A percentile compares a stretch with the other conserved stretches of the same genome.
phyloP scores from a whole-genome alignment of 1,140 invertebrate species.

The Acromyrmex echinatior region DNA sequence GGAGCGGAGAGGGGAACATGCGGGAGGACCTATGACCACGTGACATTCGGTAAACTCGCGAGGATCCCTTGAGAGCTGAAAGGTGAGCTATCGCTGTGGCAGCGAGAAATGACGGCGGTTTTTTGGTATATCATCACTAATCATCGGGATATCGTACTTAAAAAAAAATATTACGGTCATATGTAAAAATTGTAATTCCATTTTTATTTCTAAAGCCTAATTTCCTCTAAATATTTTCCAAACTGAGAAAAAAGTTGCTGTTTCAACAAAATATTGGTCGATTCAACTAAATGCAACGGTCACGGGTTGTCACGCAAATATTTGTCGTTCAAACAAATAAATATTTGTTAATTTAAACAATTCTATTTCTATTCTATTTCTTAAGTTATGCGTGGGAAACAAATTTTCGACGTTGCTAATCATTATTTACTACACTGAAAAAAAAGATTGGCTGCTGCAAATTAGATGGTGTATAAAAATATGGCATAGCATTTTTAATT shows the following conservation, averaged over 20 bases:
- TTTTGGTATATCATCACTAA: slow-evolving; percentile 42
- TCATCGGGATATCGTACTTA: not conserved
- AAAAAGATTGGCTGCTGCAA: too few relatives aligned
- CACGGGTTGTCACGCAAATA: too few relatives aligned
- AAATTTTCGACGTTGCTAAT: too few relatives aligned
- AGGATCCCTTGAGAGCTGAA: slow-evolving; percentile 42
- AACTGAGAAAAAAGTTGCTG: too few relatives aligned
- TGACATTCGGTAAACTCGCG: slow-evolving; percentile 70
- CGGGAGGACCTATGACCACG: slow-evolving; percentile 61
- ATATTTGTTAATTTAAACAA: too few relatives aligned
- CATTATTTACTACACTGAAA: too few relatives aligned
- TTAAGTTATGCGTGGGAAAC: not conserved
- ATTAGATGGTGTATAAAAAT: too few relatives aligned
- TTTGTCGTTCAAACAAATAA: too few relatives aligned
- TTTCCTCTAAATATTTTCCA: not conserved
- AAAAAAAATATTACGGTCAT: not conserved
- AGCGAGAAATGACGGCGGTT: slow-evolving; percentile 32
- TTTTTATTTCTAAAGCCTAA: not conserved
- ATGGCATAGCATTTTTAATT: too few relatives aligned
- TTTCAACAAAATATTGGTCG: too few relatives aligned
- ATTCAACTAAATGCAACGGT: too few relatives aligned
- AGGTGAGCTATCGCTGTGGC: slow-evolving; percentile 24
- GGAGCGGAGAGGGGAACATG: slow-evolving; percentile 47
- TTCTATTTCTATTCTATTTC: not conserved
- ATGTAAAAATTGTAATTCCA: not conserved